Percentiles rank a stretch among this genome's conserved stretches.
These are phyloP conservation scores for Solea solea DNA, from an alignment of 2,113 vertebrate genomes.

Conservation along the genomic window DNA sequence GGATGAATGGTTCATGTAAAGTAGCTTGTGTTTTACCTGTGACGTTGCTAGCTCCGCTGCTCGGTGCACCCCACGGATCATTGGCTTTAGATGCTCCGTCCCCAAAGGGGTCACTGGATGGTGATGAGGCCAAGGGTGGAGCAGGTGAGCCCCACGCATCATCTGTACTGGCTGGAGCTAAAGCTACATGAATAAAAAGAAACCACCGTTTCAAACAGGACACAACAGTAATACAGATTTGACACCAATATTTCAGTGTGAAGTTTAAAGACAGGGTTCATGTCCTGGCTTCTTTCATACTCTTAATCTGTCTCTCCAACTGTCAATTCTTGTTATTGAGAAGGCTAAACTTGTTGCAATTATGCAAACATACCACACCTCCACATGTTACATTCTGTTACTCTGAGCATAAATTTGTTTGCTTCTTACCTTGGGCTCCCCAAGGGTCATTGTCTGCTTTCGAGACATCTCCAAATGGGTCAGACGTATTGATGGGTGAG, in stretches of 20 bases:
- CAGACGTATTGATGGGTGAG: constrained; percentile 30
- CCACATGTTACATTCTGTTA: background rate
- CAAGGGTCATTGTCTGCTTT: constrained; percentile 75
- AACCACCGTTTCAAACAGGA: background rate
- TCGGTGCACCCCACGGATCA: constrained; percentile 75
- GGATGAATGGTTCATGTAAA: background rate
- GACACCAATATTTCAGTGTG: background rate
- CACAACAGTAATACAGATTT: background rate
- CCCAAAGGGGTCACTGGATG: constrained; percentile 75
- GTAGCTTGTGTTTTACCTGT: constrained; percentile 34
- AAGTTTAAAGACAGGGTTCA: no score
- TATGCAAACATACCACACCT: no score
- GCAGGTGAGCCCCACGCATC: constrained; percentile 80
- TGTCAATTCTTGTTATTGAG: no score
- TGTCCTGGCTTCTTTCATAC: background rate
- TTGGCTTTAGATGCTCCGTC: constrained; percentile 57
- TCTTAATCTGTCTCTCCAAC: no score
- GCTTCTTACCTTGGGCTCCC: constrained; percentile 72
- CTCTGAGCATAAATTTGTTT: background rate
- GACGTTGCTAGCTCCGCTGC: constrained; percentile 40
- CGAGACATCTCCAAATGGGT: constrained; percentile 73
- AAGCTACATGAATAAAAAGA: constrained; percentile 25
- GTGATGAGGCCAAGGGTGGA: constrained; percentile 42
- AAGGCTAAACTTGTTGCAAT: no score
- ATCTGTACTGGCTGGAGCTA: constrained; percentile 57